Conservation (phyloP, 2,113 vertebrate species). For the Herpailurus yagouaroundi region DNA sequence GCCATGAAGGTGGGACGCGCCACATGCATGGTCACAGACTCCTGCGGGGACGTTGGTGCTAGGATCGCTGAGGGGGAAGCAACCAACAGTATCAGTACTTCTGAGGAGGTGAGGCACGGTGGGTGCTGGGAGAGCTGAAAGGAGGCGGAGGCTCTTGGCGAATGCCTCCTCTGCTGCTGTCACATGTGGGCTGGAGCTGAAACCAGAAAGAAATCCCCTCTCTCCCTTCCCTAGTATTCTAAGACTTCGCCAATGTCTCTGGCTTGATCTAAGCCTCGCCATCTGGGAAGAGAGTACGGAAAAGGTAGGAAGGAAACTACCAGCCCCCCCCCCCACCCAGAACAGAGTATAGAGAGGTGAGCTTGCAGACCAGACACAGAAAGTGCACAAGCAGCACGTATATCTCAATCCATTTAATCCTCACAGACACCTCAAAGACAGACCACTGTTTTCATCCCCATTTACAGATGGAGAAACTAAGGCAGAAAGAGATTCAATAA, state of each 20-base stretch:
- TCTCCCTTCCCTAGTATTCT: too few relatives aligned
- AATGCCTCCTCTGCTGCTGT: neutral
- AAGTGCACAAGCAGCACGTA: neutral
- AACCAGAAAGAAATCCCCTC: neutral
- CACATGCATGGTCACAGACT: neutral
- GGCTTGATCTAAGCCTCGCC: neutral
- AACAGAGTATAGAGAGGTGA: neutral
- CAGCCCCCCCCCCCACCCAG: neutral
- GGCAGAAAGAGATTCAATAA: neutral
- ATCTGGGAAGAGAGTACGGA: neutral
- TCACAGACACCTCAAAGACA: neutral
- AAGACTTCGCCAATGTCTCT: neutral
- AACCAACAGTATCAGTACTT: neutral
- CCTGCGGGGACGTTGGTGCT: neutral
- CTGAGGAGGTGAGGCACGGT: neutral
- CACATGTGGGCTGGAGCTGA: neutral
- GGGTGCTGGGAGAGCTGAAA: neutral
- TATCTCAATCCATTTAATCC: neutral
- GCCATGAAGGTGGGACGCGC: neutral
- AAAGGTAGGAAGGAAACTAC: neutral
- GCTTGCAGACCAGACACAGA: neutral
- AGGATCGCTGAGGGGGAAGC: fast-evolving
- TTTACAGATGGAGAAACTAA: neutral
- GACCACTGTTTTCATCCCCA: neutral
- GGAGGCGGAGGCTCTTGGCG: neutral